Evolutionary conservation across 2,888 invertebrate genomes (phyloP), one percentile per base, ranked within the genome.

Genomic region (Heliconius sara): DNA sequence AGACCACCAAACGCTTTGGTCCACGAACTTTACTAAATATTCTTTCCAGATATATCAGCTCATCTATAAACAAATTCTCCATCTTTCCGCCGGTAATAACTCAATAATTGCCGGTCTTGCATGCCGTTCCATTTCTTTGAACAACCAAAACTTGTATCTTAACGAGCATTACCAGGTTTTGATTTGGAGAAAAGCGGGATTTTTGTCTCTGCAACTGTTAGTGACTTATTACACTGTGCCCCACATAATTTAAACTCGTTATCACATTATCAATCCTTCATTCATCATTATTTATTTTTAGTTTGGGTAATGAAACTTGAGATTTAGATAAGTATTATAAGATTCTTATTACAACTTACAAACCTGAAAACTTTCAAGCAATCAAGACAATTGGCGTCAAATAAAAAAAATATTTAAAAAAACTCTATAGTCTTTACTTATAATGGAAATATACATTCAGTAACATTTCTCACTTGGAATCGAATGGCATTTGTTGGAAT

Each of bases 401-500:
- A 19, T 47, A 47, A 19, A 52, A 19, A 6, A 52, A 6, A 52
- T 3, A 19, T 6, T 63, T 12, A 63, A 13, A 63, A 52, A 6
- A 52, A 13, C 10, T 57, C 12, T 13, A 60, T 10, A 34, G 57
- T n/a, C 19, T 10, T 19, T 57, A 72, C 10, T 9, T 63, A 43
- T 16, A 43, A 25, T 39, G 43, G 34, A 47, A 76, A 79, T 75
- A 72, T 76, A 34, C 25, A 57, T 25, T 25, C 27, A 75, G 67
- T 34, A 25, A 60, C 30, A 67, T 39, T 72, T 72, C 47, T 66
- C 57, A 5, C 43, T 1, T 71, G 30, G 43, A 65, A 65, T 75
- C 75, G 43, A 75, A 75, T 27, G 75, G 43, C 27, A 75, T 75
- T 75, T 65, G 63, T 43, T 22, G 22, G 43, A 65, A 65, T 75